Conservation (phyloP, 2,888 invertebrate species). For the Amaurobius ferox region DNA sequence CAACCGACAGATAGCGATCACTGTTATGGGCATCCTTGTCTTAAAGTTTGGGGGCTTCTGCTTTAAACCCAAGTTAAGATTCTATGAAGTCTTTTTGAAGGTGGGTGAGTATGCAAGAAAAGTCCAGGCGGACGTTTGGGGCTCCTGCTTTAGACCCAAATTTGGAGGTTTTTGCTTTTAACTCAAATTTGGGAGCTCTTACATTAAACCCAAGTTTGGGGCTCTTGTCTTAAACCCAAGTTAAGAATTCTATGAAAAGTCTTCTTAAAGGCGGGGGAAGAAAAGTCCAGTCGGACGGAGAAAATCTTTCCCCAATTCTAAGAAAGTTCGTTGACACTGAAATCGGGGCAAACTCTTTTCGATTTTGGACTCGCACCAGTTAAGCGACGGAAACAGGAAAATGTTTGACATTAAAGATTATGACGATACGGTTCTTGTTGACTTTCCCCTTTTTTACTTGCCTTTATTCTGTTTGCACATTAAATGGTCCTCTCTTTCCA, state of each 20-base stretch:
- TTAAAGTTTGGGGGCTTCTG: too few relatives aligned
- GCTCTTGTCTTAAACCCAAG: too few relatives aligned
- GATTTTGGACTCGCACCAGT: conserved; percentile 47
- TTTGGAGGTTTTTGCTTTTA: too few relatives aligned
- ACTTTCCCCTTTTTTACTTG: conserved; percentile 12
- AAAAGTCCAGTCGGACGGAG: neutral
- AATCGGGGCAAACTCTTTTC: conserved; percentile 28
- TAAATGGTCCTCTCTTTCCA: conserved; percentile 45
- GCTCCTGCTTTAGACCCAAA: too few relatives aligned
- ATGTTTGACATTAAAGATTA: conserved; percentile 17
- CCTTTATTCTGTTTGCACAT: conserved; percentile 23
- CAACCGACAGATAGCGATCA: too few relatives aligned
- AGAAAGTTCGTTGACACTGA: conserved; percentile 62
- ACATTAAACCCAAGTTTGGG: too few relatives aligned
- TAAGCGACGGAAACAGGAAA: conserved; percentile 42
- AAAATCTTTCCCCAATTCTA: neutral
- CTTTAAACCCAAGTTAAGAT: too few relatives aligned
- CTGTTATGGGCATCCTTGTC: too few relatives aligned
- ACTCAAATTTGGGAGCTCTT: neutral
- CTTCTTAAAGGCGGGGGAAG: conserved; percentile 15
- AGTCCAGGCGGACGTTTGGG: too few relatives aligned
- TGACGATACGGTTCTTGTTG: conserved; percentile 15
- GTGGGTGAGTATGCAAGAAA: too few relatives aligned
- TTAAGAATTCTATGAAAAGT: too few relatives aligned
- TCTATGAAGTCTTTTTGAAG: too few relatives aligned